Conservation (phyloP, 1,140 invertebrate genomes). For the Aphelenchoides fujianensis region DNA sequence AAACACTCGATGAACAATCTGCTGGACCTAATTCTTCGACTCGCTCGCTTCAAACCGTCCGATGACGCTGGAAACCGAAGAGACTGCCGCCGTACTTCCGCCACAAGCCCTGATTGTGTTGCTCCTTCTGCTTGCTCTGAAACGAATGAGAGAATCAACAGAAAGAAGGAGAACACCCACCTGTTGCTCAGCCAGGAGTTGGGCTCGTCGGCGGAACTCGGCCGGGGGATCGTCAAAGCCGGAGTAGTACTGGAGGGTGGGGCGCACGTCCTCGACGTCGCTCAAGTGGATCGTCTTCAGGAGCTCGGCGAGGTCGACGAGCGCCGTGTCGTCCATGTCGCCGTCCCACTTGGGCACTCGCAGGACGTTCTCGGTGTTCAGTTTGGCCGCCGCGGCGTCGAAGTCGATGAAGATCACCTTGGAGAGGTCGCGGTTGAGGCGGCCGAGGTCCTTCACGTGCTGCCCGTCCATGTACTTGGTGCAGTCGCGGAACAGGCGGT, state of each 20-base stretch:
- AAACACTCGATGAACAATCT: too few relatives aligned
- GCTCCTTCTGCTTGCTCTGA: too few relatives aligned
- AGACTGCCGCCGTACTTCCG: too few relatives aligned
- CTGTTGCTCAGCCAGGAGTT: too few relatives aligned
- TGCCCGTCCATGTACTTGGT: constrained; percentile 90
- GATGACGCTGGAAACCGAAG: too few relatives aligned
- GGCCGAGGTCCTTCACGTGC: constrained; percentile 84
- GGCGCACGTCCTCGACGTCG: constrained; percentile 85
- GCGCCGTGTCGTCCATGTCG: constrained; percentile 76
- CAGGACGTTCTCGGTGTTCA: constrained; percentile 83
- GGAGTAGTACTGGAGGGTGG: constrained; percentile 86
- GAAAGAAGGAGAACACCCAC: too few relatives aligned
- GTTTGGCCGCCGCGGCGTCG: constrained; percentile 79
- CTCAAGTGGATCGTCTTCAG: constrained; percentile 81
- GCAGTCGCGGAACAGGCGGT: constrained; percentile 87
- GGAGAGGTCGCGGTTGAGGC: constrained; percentile 86
- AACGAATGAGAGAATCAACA: too few relatives aligned
- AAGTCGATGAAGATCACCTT: constrained; percentile 96
- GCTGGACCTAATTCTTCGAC: too few relatives aligned
- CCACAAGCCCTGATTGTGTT: too few relatives aligned
- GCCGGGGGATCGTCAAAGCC: too few relatives aligned
- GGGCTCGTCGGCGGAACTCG: too few relatives aligned
- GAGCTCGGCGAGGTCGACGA: constrained; percentile 85
- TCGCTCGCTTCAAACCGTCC: too few relatives aligned
- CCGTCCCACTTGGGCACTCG: constrained; percentile 85